phyloP scores from a whole-genome alignment of 2,797 vertebrate genomes.

The Eidolon dupreanum region DNA sequence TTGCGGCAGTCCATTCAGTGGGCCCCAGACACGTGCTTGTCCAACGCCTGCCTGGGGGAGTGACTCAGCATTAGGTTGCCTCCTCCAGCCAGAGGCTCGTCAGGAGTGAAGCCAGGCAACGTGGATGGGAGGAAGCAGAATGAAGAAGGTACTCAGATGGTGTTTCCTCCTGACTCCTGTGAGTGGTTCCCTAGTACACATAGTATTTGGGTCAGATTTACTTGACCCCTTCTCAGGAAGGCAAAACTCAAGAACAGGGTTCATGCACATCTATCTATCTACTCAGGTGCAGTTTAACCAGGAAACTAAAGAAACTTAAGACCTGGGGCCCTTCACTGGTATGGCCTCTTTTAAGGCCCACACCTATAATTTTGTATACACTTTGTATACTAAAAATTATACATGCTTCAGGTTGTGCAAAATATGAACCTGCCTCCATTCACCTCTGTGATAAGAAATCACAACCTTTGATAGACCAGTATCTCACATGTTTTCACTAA shows the following conservation, averaged over 20 bases:
- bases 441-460: not conserved
- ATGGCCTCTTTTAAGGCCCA: not conserved
- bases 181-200: not conserved
- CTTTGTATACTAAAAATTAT: not conserved
- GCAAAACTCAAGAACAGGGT: not conserved
- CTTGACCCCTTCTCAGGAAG: not conserved
- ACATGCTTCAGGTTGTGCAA: not conserved
- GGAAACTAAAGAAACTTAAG: not conserved
- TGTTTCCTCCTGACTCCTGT: not conserved
- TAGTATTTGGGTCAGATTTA: not conserved
- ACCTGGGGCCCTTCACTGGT: not conserved
- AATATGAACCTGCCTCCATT: not conserved
- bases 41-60: not conserved
- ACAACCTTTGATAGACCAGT: not conserved
- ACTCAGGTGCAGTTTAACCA: not conserved
- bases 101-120: not conserved
- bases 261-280: not conserved
- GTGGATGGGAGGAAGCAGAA: not conserved
- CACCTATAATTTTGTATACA: not conserved
- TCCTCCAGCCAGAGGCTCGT: not conserved
- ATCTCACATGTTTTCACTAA: not conserved
- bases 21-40: rapidly evolving
- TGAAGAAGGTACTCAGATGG: not conserved
- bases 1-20: too few species aligned
- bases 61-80: not conserved